Evolutionary conservation across 2,888 invertebrate genomes (phyloP).

Genomic region (Trachelus tabidus): DNA sequence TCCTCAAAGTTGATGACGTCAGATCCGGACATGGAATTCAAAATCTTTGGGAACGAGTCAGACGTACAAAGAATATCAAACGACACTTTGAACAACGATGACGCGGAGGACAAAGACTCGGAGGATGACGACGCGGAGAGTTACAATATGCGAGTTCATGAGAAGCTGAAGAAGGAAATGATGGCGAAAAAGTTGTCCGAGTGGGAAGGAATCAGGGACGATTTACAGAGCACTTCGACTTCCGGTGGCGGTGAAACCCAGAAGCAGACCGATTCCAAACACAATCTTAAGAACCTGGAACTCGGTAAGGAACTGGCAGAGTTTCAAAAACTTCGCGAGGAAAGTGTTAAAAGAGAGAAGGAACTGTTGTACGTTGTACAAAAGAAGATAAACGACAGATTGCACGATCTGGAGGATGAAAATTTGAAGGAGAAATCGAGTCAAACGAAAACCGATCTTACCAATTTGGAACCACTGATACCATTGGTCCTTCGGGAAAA

Average conservation of each 20-base stretch:
- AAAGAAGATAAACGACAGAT: not conserved
- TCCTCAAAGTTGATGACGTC: not conserved
- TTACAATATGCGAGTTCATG: not conserved
- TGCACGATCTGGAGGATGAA: not conserved
- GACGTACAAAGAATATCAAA: not conserved
- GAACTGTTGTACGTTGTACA: not conserved
- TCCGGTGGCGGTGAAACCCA: not conserved
- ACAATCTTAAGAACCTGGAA: not conserved
- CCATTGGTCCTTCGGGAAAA: not conserved
- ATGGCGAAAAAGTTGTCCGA: not conserved
- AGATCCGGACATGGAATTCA: not conserved
- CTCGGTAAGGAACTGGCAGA: not conserved
- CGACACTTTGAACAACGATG: not conserved
- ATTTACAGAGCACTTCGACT: not conserved
- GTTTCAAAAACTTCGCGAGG: not conserved
- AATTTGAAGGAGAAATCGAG: not conserved
- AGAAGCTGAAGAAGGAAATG: not conserved
- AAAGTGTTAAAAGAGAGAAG: not conserved
- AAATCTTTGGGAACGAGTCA: not conserved
- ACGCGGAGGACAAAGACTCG: not conserved
- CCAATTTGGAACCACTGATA: not conserved
- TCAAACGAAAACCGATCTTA: not conserved
- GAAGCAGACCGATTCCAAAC: not conserved
- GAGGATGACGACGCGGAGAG: not conserved
- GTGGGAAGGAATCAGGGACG: not conserved